phyloP scores from a whole-genome alignment of 2,888 invertebrate genomes.

The Sesia bembeciformis region DNA sequence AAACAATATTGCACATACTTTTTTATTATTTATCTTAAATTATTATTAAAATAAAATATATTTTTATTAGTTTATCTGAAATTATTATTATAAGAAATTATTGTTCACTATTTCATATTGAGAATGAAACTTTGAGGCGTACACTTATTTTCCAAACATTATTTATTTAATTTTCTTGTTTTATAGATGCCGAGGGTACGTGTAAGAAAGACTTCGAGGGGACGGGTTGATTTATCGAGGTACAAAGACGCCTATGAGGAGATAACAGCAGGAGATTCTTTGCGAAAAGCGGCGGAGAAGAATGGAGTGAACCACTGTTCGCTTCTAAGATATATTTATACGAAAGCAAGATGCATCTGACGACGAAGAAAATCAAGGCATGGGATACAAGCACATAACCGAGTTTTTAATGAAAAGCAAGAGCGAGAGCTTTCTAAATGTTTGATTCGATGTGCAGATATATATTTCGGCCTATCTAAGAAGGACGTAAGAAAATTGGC shows the following conservation, averaged over 20 bases:
- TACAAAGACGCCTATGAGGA: neutral
- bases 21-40: too few species aligned
- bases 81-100: too few species aligned
- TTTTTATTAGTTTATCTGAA: too few species aligned
- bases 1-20: too few species aligned
- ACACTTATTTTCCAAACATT: too few species aligned
- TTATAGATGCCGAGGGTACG: too few species aligned
- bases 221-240: neutral
- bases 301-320: slow-evolving; percentile 8
- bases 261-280: slow-evolving; percentile 6
- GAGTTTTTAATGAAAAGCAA: slow-evolving; percentile 10
- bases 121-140: too few species aligned
- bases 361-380: slow-evolving; percentile 1
- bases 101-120: too few species aligned
- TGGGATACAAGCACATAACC: too few species aligned
- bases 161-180: too few species aligned
- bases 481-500: slow-evolving; percentile 14
- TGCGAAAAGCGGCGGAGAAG: slow-evolving; percentile 10
- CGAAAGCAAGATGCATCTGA: slow-evolving; percentile 8
- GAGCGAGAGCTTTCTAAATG: slow-evolving; percentile 11
- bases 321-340: slow-evolving; percentile 6
- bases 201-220: neutral
- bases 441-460: slow-evolving; percentile 12
- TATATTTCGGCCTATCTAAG: slow-evolving; percentile 14
- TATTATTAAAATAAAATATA: too few species aligned